Base-by-base conservation (phyloP, 2,113 vertebrate species). In the Hassar affinis region DNA sequence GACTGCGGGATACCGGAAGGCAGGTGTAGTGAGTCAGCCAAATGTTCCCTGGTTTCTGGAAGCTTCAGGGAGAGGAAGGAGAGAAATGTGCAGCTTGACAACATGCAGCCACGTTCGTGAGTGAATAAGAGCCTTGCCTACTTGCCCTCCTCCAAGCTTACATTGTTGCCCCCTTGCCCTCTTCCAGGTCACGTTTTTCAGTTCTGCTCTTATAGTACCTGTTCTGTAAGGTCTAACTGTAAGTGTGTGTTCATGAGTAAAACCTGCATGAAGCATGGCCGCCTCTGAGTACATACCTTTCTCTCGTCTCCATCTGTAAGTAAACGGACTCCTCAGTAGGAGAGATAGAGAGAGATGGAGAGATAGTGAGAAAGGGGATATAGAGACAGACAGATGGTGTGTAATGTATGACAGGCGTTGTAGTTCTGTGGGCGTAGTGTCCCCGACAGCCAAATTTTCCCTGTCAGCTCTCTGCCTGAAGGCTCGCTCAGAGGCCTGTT, bases 331-430 rank as follows among this genome's bases (percentile, higher is more conserved):
- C 30, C 57, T 66, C 47, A 20, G 72, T 56, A 18, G 54, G n/a
- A 11, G 17, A 57, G 64, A n/a, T n/a, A n/a, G n/a, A n/a, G n/a
- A n/a, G n/a, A n/a, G n/a, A n/a, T n/a, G n/a, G n/a, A 81, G 82
- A 85, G 35, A 52, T 75, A 79, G 85, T 68, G 86, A 88, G 88
- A 88, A 86, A 88, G 82, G 68, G 66, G 84, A 83, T 27, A 77
- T 52, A 83, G 84, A 90, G 86, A 78, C 81, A 89, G 91, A 90
- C 93, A 93, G 93, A 93, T 94, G 92, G 92, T 89, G 88, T 77
- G 82, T 88, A 90, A 90, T 90, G 86, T 86, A 85, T 80, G 92
- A 92, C 92, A 92, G 91, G 89, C 89, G 88, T 87, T 72, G 85
- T 83, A 84, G 90, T 91, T 79, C 91, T 88, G 86, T 88, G 62